Conservation (phyloP, 2,113 vertebrate genomes). For the Excalfactoria chinensis region DNA sequence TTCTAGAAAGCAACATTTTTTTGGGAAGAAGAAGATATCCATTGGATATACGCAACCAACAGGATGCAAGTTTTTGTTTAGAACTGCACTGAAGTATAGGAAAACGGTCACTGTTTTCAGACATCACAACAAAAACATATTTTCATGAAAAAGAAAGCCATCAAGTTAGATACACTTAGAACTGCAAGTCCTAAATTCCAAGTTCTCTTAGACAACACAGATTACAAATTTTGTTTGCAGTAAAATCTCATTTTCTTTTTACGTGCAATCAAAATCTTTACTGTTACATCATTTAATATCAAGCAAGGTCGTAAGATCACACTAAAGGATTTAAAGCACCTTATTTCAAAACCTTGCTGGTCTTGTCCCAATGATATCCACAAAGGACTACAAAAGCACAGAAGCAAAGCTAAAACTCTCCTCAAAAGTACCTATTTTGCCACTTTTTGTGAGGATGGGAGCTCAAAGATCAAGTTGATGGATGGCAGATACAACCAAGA, state of each 20-base stretch:
- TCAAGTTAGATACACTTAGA: not conserved
- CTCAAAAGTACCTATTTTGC: not conserved
- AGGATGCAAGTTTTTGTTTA: conserved; percentile 60
- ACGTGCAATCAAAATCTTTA: not conserved
- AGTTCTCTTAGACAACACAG: not conserved
- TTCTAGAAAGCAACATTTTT: conserved; percentile 24
- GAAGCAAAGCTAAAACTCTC: not conserved
- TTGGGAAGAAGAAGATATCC: not conserved
- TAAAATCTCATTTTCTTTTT: not conserved
- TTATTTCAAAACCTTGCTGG: not conserved
- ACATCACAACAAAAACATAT: not conserved
- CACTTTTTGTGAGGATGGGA: not conserved
- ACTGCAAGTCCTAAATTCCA: not conserved
- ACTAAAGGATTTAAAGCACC: not conserved
- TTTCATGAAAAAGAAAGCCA: not conserved
- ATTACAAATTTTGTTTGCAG: not conserved
- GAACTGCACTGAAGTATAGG: conserved; percentile 5
- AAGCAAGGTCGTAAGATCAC: not conserved
- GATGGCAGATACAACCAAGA: not conserved
- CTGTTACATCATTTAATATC: not conserved
- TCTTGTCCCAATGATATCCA: not conserved
- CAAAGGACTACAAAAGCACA: fast-evolving
- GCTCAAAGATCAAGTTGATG: not conserved
- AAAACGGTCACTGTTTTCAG: conserved; percentile 15
- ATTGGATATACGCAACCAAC: conserved; percentile 41